phyloP scores from a whole-genome alignment of 2,797 vertebrate genomes.

The Spinus pinus region DNA sequence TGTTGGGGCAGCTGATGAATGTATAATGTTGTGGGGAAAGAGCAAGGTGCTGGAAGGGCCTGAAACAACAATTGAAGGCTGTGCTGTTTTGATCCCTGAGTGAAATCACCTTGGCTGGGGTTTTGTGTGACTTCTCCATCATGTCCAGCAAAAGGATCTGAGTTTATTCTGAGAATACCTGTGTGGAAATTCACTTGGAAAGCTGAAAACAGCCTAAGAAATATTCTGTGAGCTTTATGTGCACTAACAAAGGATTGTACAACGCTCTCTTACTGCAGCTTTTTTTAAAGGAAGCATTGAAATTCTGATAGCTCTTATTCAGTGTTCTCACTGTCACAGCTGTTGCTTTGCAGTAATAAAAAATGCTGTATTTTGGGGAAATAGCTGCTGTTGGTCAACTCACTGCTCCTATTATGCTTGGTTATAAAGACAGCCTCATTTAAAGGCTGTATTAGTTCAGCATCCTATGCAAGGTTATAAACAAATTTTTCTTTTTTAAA shows the following conservation, averaged over 20 bases:
- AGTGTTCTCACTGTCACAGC: conserved; percentile 18
- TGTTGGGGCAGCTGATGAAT: neutral
- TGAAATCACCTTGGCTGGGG: neutral
- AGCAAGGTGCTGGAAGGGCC: neutral
- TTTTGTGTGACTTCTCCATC: neutral
- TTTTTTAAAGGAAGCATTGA: neutral
- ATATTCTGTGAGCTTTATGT: neutral
- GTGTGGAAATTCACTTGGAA: neutral
- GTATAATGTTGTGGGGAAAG: neutral
- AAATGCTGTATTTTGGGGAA: neutral
- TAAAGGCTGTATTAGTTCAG: neutral
- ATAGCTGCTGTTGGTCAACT: conserved; percentile 20
- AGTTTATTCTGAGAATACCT: neutral
- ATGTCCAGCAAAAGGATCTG: neutral
- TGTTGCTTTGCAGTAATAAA: conserved; percentile 43
- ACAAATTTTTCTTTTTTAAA: neutral
- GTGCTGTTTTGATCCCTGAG: neutral
- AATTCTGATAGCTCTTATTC: neutral
- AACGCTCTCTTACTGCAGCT: neutral
- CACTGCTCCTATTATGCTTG: neutral
- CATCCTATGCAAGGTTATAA: neutral
- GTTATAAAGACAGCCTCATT: neutral
- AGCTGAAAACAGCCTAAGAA: neutral
- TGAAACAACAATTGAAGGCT: neutral
- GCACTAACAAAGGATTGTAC: neutral